Base-by-base conservation (phyloP, 2,888 invertebrate genomes). In the Cepaea hortensis region DNA sequence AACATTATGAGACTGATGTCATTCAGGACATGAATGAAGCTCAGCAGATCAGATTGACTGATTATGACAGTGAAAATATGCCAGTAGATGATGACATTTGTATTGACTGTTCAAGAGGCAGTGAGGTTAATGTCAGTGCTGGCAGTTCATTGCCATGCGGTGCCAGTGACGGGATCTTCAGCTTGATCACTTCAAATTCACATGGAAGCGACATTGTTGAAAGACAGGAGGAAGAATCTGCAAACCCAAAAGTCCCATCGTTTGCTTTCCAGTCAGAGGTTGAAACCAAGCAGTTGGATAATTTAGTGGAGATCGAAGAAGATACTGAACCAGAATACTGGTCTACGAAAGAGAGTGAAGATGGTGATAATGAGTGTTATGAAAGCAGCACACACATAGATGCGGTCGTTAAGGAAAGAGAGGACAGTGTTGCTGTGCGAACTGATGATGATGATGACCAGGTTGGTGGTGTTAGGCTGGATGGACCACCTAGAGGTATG, bases 401-500 rank as follows among this genome's bases (percentile, higher is more conserved):
- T 68, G 18, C 18, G 1, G 68, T 5, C 18, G 3, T 68, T 18
- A 15, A 20, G 3, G 68, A 48, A 4, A 73, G 73, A 73, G 77
- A 77, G n/a, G 77, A 55, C 55, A 55, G n/a, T 77, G 55, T 61
- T 6, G 55, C 77, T n/a, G 23, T 7, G 13, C 55, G 55, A 50
- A 11, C 48, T 76, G 77, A 77, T 79, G 18, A 18, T 5, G n/a
- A 68, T 18, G 62, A 62, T 61, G 82, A 23, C 50, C 23, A 23
- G 1, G 73, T 82, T 11, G 82, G 55, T 50, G 23, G 55, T 23
- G 50, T 55, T 35, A 82, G 73, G 50, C 73, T 23, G 70, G 82
- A 82, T 72, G 82, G 82, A 82, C 18, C 23, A 72, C 82, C 55
- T 9, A 82, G 82, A 82, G 82, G 82, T 82, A 82, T 73, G n/a